These are phyloP conservation scores for Aramus guarauna DNA, from an alignment of 2,113 vertebrate species.

Conservation along the genomic window DNA sequence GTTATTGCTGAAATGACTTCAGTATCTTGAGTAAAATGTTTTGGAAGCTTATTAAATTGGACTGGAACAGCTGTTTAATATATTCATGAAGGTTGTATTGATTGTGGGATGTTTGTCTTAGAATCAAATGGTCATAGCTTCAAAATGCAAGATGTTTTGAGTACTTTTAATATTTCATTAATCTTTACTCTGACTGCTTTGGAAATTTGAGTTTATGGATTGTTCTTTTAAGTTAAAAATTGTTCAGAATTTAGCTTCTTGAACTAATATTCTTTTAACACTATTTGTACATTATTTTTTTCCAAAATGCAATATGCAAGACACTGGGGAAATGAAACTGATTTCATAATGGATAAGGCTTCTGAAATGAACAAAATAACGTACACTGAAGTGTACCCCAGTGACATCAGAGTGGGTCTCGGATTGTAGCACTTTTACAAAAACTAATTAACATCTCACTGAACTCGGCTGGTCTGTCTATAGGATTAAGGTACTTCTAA, in stretches of 20 bases:
- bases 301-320: neutral
- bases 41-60: conserved; percentile 30
- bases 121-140: conserved; percentile 1
- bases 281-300: neutral
- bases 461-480: neutral
- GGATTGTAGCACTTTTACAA: neutral
- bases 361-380: conserved; percentile 16
- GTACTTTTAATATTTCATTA: conserved; percentile 39
- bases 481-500: neutral
- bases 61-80: conserved; percentile 23
- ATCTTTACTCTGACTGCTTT: neutral
- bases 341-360: conserved; percentile 16
- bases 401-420: neutral
- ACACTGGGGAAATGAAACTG: neutral
- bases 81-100: conserved; percentile 39
- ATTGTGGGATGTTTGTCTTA: conserved; percentile 1
- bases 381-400: neutral
- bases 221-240: neutral
- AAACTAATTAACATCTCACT: neutral
- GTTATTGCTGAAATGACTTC: conserved; percentile 1
- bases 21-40: conserved; percentile 24
- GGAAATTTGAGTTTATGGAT: conserved; percentile 10
- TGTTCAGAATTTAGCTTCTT: conserved; percentile 9
- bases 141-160: conserved; percentile 28
- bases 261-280: neutral